These are phyloP conservation scores for Drosophila bocki DNA, from an alignment of 1,140 invertebrate genomes.

Conservation along the genomic window DNA sequence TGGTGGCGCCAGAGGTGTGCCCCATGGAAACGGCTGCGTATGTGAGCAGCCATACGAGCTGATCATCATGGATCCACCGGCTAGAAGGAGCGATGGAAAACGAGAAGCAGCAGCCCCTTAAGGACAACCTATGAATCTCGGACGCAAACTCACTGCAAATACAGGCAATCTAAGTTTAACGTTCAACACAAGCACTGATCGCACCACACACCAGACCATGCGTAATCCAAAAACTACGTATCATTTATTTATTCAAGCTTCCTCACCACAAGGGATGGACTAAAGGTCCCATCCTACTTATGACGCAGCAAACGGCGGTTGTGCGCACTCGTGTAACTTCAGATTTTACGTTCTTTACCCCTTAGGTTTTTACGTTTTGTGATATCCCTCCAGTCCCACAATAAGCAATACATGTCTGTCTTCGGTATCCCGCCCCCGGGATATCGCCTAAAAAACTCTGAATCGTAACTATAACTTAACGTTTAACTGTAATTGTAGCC, in stretches of 20 bases:
- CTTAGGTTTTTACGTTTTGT: slow-evolving; percentile 51
- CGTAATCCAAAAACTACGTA: slow-evolving; percentile 38
- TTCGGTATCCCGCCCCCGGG: slow-evolving; percentile 17
- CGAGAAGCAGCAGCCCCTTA: background rate
- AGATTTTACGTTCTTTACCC: slow-evolving; percentile 44
- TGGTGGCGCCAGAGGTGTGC: slow-evolving; percentile 57
- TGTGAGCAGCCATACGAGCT: slow-evolving; percentile 63
- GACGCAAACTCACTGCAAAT: slow-evolving; percentile 24
- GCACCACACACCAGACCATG: slow-evolving; percentile 20
- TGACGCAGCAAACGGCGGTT: slow-evolving; percentile 27
- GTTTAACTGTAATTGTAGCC: slow-evolving; percentile 33
- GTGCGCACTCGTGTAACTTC: slow-evolving; percentile 7
- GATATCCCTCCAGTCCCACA: slow-evolving; percentile 56
- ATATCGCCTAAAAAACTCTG: slow-evolving; percentile 11
- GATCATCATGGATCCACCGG: slow-evolving; percentile 25
- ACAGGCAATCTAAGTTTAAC: slow-evolving; percentile 37
- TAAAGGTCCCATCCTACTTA: slow-evolving; percentile 11
- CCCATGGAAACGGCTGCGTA: slow-evolving; percentile 73
- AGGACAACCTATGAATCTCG: slow-evolving; percentile 46
- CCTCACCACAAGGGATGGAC: slow-evolving; percentile 9
- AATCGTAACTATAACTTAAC: slow-evolving; percentile 41
- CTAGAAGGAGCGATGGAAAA: background rate
- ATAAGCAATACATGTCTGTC: slow-evolving; percentile 44
- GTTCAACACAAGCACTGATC: slow-evolving; percentile 29
- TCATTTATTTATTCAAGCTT: slow-evolving; percentile 46